phyloP scores from a whole-genome alignment of 2,113 vertebrate genomes.

The Benitochromis conjunctus region DNA sequence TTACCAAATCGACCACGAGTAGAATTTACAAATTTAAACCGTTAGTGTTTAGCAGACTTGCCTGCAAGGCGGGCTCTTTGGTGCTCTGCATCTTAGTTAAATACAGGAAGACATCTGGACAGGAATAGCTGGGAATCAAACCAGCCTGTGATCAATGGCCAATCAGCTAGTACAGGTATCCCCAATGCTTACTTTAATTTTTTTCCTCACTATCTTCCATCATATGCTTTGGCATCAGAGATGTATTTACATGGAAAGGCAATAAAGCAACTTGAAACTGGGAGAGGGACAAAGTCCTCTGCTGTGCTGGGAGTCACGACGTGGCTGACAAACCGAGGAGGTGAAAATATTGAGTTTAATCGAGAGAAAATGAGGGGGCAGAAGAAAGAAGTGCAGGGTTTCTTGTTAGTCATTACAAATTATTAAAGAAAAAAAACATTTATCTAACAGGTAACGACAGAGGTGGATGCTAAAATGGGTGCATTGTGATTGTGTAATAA shows the following conservation, averaged over 20 bases:
- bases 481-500: background rate
- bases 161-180: background rate
- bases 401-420: background rate
- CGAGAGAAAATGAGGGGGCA: background rate
- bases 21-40: background rate
- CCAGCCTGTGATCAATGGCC: background rate
- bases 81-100: background rate
- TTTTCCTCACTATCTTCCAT: background rate
- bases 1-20: background rate
- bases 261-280: background rate
- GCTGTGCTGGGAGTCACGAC: constrained; percentile 23
- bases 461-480: background rate
- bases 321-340: background rate
- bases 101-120: background rate
- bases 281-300: background rate
- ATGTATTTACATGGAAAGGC: background rate
- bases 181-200: background rate
- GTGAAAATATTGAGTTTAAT: background rate
- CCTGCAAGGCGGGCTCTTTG: background rate
- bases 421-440: background rate
- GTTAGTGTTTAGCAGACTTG: background rate
- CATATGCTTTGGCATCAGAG: background rate
- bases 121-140: background rate
- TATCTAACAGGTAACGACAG: background rate
- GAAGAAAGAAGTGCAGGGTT: background rate